Conservation (phyloP, 2,888 invertebrate genomes). For the Trichogramma dendrolimi region DNA sequence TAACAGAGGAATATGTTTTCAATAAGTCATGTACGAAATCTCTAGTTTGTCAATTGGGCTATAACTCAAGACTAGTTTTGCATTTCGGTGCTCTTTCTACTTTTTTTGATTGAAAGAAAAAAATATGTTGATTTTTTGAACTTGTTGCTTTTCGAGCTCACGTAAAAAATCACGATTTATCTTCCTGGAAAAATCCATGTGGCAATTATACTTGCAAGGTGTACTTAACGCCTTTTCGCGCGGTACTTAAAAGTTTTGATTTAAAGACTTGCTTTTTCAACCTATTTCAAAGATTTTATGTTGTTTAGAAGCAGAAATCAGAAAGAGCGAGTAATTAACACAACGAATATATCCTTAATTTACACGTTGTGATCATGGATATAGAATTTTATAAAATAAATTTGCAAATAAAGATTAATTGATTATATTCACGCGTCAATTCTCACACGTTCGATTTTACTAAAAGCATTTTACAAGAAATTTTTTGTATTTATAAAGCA, state of each 20-base stretch:
- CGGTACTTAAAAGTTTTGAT: constrained; percentile 34
- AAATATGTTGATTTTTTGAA: constrained; percentile 25
- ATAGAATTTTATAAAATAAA: background rate
- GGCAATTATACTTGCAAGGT: too few species aligned
- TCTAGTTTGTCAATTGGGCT: too few species aligned
- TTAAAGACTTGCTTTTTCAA: too few species aligned
- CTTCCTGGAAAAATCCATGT: too few species aligned
- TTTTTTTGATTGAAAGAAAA: constrained; percentile 22
- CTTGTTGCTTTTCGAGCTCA: constrained; percentile 17
- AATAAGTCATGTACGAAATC: too few species aligned
- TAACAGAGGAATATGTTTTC: too few species aligned
- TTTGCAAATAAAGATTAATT: constrained; percentile 6
- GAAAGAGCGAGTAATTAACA: too few species aligned
- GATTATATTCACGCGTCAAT: constrained; percentile 14
- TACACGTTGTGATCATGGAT: too few species aligned
- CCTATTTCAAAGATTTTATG: too few species aligned
- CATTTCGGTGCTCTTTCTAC: constrained; percentile 20
- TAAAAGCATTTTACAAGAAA: constrained; percentile 38
- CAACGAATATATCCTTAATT: too few species aligned
- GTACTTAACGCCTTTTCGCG: constrained; percentile 32
- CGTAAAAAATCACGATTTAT: too few species aligned
- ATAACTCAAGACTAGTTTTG: constrained; percentile 14
- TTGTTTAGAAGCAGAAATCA: too few species aligned
- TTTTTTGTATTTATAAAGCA: constrained; percentile 37
- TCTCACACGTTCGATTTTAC: constrained; percentile 31